Base-by-base conservation (phyloP, 1,140 invertebrate species). In the Nylanderia fulva region DNA sequence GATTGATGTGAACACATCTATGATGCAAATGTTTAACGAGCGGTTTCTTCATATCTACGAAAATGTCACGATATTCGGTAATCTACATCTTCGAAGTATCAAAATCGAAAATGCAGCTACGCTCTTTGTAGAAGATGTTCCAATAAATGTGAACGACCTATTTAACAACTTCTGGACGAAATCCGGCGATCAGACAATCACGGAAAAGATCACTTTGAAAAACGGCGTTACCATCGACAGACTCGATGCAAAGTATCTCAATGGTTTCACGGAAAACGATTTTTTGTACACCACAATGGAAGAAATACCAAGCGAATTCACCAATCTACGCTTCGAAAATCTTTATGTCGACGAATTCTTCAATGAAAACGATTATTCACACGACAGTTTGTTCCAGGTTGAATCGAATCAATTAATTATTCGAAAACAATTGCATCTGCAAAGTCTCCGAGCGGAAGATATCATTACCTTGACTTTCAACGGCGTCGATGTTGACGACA, bases 81-180 rank as follows among this genome's bases (percentile, higher is more conserved):
- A 91, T 39, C 8, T 91, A 5, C 54, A 39, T 3, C 29, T 91
- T 9, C 64, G 29, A 4, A 77, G 74, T 0, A 18, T 92, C 4
- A 54, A 85, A 3, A 0, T 91, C 4, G 82, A 85, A 1, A 33
- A 66, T 1, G 2, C 63, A 4, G 45, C 85, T 3, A 21, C 42
- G 0, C 36, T 90, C 15, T 24, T 85, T 13, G 9, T 88, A 8
- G 54, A 79, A 13, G 58, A 61, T 18, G 2, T 64, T 9, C 24
- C 45, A 29, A 36, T 88, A 13, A 33, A 72, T 0, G 7, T 90
- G 0, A 63, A n/a, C 13, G 29, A 79, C 2, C 36, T 89, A 2
- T 36, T 87, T 6, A 24, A 85, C 11, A 79, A 36, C 1, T 88
- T 69, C 4, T 93, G 92, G 92, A 93, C 90, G 7, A 93, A 90